These are phyloP conservation scores for Rhea pennata DNA, from an alignment of 2,113 vertebrate species.

Conservation along the genomic window DNA sequence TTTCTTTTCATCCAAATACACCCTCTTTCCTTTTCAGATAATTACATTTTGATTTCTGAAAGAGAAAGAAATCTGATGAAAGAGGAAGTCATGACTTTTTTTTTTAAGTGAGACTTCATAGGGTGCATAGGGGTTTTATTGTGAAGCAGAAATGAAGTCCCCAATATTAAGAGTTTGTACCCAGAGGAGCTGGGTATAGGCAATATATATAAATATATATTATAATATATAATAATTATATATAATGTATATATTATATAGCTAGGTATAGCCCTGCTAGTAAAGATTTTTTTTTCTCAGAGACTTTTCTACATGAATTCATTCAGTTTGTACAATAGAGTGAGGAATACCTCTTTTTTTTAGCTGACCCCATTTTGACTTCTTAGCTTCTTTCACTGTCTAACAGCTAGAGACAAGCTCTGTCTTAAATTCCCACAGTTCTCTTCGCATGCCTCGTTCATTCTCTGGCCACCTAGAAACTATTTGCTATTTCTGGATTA, in stretches of 20 bases:
- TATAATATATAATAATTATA: no score
- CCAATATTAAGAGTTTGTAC: not conserved
- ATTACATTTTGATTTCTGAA: not conserved
- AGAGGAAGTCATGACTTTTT: not conserved
- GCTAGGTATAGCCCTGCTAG: not conserved
- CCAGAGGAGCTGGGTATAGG: not conserved
- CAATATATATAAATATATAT: not conserved
- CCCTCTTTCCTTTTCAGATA: not conserved
- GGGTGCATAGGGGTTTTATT: not conserved
- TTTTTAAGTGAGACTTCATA: not conserved
- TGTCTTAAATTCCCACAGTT: constrained; percentile 45
- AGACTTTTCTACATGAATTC: constrained; percentile 37
- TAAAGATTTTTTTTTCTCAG: not conserved
- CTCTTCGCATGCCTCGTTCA: not conserved
- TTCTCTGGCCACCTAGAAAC: constrained; percentile 32
- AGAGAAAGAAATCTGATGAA: not conserved
- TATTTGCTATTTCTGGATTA: constrained; percentile 53
- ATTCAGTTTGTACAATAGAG: constrained; percentile 47
- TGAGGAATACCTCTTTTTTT: constrained; percentile 59
- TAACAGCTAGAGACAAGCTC: constrained; percentile 39
- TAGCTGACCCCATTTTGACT: constrained; percentile 63
- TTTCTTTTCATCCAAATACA: not conserved
- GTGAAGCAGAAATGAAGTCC: constrained; percentile 3
- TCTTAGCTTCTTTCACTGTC: constrained; percentile 52
- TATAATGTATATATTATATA: no score